Evolutionary conservation across 2,888 invertebrate species (phyloP).

Genomic region (Ormyrus rosae): DNA sequence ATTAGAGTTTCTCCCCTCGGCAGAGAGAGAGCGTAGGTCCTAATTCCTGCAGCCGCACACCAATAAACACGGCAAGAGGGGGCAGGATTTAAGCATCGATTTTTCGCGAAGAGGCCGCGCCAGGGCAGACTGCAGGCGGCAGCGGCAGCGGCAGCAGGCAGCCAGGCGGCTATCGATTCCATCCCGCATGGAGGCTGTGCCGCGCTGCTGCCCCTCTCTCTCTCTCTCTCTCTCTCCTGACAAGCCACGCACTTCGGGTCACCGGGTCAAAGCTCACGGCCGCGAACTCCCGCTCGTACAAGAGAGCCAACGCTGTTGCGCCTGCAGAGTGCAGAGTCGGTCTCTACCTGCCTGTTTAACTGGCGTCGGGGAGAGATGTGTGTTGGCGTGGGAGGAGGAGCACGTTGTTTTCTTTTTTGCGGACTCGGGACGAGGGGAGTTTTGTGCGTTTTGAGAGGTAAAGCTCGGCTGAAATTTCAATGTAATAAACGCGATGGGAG

Average conservation of each 20-base stretch:
- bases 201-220: constrained; percentile 26
- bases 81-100: constrained; percentile 41
- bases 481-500: too few species aligned
- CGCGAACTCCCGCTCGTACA: constrained; percentile 67
- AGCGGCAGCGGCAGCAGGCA: constrained; percentile 62
- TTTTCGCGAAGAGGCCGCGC: constrained; percentile 32
- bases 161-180: constrained; percentile 70
- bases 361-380: too few species aligned
- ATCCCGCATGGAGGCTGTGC: constrained; percentile 63
- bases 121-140: constrained; percentile 26
- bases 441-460: too few species aligned
- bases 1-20: neutral
- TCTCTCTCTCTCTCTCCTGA: constrained; percentile 17
- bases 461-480: too few species aligned
- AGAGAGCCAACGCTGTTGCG: constrained; percentile 54
- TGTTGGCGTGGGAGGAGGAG: too few species aligned
- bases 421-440: too few species aligned
- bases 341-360: too few species aligned
- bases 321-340: constrained; percentile 8
- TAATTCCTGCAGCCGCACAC: neutral
- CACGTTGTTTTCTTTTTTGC: too few species aligned
- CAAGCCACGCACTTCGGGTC: constrained; percentile 68
- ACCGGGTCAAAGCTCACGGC: constrained; percentile 75
- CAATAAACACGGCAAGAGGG: constrained; percentile 11
- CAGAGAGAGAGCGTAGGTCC: neutral